These are phyloP conservation scores for Ceratosolen fusciceps DNA, from an alignment of 1,140 invertebrate genomes.

Conservation along the genomic window DNA sequence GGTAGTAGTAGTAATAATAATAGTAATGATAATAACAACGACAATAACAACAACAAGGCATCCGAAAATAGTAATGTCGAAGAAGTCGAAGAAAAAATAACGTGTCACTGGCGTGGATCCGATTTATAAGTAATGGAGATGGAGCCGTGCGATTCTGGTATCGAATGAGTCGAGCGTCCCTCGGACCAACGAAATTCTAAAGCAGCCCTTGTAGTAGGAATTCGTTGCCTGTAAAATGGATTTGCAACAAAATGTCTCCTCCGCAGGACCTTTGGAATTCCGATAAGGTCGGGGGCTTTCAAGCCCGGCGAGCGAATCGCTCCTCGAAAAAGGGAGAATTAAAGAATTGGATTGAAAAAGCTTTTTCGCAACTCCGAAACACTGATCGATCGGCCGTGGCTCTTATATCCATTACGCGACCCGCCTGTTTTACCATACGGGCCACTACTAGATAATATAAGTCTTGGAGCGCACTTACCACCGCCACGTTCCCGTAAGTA, in stretches of 20 bases:
- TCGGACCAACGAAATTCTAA: conserved; percentile 1
- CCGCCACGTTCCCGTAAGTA: too few species aligned
- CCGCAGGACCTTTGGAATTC: conserved; percentile 60
- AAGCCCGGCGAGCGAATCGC: background rate
- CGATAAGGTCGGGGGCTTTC: conserved; percentile 60
- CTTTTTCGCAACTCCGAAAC: conserved; percentile 13
- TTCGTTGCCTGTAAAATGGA: conserved; percentile 64
- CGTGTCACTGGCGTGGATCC: background rate
- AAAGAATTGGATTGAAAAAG: conserved; percentile 11
- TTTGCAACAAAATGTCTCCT: conserved; percentile 66
- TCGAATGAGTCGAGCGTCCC: background rate
- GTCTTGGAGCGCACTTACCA: too few species aligned
- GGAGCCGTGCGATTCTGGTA: background rate
- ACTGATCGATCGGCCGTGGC: background rate
- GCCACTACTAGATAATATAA: too few species aligned
- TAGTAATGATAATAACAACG: too few species aligned
- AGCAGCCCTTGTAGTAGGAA: conserved; percentile 54
- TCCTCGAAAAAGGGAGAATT: conserved; percentile 28
- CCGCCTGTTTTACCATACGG: background rate
- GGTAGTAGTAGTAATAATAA: too few species aligned
- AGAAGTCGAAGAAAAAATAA: too few species aligned
- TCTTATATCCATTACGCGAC: background rate
- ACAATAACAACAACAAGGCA: too few species aligned
- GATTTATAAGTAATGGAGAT: conserved; percentile 4
- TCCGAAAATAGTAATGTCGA: too few species aligned